Evolutionary conservation across 2,113 vertebrate species (phyloP), one percentile per base, ranked within the genome.

Genomic region (Chinchilla lanigera): DNA sequence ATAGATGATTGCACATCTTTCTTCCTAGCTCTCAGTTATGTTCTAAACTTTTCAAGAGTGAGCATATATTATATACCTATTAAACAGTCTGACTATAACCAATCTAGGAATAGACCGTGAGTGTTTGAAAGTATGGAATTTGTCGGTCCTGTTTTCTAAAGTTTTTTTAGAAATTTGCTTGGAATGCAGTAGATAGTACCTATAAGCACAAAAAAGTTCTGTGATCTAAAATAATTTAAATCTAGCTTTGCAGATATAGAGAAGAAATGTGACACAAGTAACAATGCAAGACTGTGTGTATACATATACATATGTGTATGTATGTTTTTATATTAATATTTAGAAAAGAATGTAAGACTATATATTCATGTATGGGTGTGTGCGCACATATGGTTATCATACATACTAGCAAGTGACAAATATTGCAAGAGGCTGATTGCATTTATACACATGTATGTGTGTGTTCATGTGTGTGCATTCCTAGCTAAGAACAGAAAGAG

Each of bases 141-240:
- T 78, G 52, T 20, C 61, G 52, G 17, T 93, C 22, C 44, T 82
- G 10, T 22, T 93, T 77, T 63, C 30, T 82, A 60, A 92, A 20
- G 41, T 50, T 88, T 91, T 90, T 77, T 60, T 83, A 90, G 60
- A 41, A 16, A 5, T 92, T 96, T 87, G 96, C 50, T 93, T 93
- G 93, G 73, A 60, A 96, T 88, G 86, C 14, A 47, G 52, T 16
- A 61, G 56, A 87, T 87, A 75, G 13, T 47, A 63, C n/a, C 30
- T 83, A 86, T 0, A 88, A 94, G 7, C 11, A 67, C 52, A 65
- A 56, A 96, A 58, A 12, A 56, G 11, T 8, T 50, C 47, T 92
- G 20, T 30, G 65, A 93, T 75, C 56, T 71, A 60, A 85, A 85
- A 44, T 60, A 80, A 44, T 73, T 80, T 58, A 73, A 75, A 63